Evolutionary conservation across 1,140 invertebrate species (phyloP).

Genomic region (Thaumetopoea pityocampa): DNA sequence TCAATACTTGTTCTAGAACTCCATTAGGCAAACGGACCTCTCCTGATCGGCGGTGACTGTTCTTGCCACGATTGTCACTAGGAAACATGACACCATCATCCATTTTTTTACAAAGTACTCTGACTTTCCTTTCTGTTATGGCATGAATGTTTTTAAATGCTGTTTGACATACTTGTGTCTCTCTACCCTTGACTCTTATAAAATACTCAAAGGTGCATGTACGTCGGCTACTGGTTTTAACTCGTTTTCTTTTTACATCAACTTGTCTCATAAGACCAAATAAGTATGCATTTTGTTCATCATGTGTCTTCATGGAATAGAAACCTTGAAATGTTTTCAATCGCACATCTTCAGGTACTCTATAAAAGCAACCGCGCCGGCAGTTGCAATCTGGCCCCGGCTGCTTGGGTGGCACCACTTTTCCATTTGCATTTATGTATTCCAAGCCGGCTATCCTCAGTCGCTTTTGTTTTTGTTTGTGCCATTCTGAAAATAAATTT

Average conservation of each 20-base stretch:
- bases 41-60: conserved; percentile 70
- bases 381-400: conserved; percentile 76
- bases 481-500: conserved; percentile 72
- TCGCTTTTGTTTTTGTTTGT: conserved; percentile 77
- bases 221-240: conserved; percentile 71
- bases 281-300: conserved; percentile 78
- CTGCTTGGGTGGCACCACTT: conserved; percentile 71
- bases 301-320: conserved; percentile 77
- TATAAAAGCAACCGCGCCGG: conserved; percentile 73
- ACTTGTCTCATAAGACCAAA: conserved; percentile 78
- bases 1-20: conserved; percentile 76
- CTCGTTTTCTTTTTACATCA: conserved; percentile 76
- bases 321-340: conserved; percentile 76
- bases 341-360: conserved; percentile 71
- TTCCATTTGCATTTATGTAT: conserved; percentile 77
- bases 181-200: conserved; percentile 73
- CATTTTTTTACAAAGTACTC: conserved; percentile 77
- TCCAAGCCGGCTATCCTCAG: conserved; percentile 75
- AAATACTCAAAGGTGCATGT: conserved; percentile 78
- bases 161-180: conserved; percentile 77
- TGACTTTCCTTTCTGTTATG: conserved; percentile 76
- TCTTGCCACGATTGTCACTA: conserved; percentile 74
- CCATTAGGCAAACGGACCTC: conserved; percentile 71
- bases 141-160: conserved; percentile 78
- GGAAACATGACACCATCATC: conserved; percentile 78